Conservation (phyloP, 2,113 vertebrate species). For the Amblyornis subalaris region DNA sequence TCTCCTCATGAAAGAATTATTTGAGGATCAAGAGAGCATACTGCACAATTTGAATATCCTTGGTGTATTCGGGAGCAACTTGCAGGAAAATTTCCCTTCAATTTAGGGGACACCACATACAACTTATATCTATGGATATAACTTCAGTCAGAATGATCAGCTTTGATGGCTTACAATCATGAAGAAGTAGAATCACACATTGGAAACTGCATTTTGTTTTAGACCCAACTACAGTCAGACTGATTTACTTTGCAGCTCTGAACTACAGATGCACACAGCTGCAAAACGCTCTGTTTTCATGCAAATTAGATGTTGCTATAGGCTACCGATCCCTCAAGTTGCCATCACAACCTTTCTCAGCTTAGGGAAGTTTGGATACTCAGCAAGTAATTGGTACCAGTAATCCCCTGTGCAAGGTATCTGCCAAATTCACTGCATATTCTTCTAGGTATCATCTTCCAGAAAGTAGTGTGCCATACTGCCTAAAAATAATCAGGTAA, state of each 20-base stretch:
- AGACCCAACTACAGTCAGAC: not conserved
- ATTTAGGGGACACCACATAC: fast-evolving
- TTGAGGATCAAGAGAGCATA: not conserved
- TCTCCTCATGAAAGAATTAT: not conserved
- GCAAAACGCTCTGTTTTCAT: slow-evolving; percentile 8
- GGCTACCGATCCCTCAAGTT: not conserved
- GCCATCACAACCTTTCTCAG: not conserved
- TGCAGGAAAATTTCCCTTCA: not conserved
- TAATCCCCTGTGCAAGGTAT: not conserved
- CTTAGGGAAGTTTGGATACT: not conserved
- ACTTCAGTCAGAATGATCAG: not conserved
- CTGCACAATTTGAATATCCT: not conserved
- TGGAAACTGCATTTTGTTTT: not conserved
- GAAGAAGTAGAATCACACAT: not conserved
- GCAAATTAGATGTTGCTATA: slow-evolving; percentile 14
- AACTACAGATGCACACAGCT: not conserved
- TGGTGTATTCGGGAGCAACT: not conserved
- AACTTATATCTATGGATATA: too few relatives aligned
- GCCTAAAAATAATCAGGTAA: not conserved
- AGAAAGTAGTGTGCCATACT: not conserved
- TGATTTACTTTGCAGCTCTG: not conserved
- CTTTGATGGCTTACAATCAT: not conserved
- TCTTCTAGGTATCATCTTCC: not conserved
- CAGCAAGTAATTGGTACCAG: slow-evolving; percentile 1
- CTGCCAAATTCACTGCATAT: not conserved